phyloP scores from a whole-genome alignment of 23 tunicate genomes.

The Trididemnum clinides region DNA sequence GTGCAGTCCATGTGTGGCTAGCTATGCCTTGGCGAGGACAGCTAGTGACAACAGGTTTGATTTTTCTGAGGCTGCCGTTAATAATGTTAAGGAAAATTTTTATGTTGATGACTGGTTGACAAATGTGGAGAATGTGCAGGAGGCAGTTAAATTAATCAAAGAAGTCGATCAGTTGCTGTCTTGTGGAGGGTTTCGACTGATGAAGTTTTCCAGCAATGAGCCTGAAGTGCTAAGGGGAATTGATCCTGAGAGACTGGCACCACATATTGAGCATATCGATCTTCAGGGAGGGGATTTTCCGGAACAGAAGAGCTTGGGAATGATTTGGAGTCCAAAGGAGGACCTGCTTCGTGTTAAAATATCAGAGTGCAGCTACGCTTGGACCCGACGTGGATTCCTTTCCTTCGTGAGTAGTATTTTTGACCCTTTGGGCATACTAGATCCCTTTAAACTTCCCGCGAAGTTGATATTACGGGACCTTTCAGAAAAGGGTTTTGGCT shows the following conservation, averaged over 20 bases:
- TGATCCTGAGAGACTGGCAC: background rate
- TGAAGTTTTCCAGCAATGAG: background rate
- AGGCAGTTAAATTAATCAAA: background rate
- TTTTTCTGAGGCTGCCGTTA: background rate
- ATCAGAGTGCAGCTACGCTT: background rate
- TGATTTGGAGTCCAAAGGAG: background rate
- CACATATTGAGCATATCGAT: background rate
- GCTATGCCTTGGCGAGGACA: background rate
- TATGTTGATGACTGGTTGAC: constrained; percentile 4
- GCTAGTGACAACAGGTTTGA: background rate
- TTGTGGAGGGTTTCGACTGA: background rate
- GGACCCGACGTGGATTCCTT: background rate
- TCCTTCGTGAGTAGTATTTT: background rate
- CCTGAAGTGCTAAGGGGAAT: background rate
- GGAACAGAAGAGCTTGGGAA: background rate
- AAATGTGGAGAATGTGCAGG: background rate
- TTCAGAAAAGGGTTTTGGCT: background rate
- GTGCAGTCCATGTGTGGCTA: constrained; percentile 2
- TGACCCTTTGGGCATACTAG: background rate
- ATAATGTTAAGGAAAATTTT: background rate
- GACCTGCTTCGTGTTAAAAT: background rate
- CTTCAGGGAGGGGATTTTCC: background rate
- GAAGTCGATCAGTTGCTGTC: background rate
- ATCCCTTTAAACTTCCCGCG: background rate
- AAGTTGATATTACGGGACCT: background rate